phyloP scores from a whole-genome alignment of 2,113 vertebrate species.

The Pterocles orientalis region DNA sequence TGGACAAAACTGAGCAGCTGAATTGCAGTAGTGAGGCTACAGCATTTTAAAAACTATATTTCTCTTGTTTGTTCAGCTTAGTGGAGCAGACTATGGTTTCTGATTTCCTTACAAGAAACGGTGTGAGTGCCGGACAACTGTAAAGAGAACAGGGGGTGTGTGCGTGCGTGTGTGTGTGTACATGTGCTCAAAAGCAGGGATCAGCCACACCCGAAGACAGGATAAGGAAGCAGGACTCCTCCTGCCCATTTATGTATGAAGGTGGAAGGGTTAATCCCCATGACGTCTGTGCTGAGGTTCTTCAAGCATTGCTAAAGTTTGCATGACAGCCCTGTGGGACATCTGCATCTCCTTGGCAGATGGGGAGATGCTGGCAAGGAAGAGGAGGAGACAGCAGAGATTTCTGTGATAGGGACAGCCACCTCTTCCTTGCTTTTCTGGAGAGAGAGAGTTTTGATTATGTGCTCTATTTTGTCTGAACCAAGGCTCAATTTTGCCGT shows the following conservation, averaged over 20 bases:
- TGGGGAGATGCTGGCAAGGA: background rate
- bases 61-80: background rate
- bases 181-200: background rate
- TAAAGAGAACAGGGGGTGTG: background rate
- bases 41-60: rapidly evolving
- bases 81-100: background rate
- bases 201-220: background rate
- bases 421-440: background rate
- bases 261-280: background rate
- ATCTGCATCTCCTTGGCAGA: background rate
- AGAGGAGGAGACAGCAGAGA: background rate
- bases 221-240: background rate
- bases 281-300: background rate
- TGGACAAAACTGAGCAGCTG: background rate
- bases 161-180: too few relatives aligned
- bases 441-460: background rate
- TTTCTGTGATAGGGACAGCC: background rate
- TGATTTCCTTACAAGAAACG: background rate
- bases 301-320: background rate
- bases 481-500: background rate
- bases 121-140: background rate
- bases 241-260: background rate
- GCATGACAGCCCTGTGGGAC: background rate
- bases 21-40: background rate
- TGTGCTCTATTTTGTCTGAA: background rate